Evolutionary conservation across 2,113 vertebrate species (phyloP), one percentile per base, ranked within the genome.

Genomic region (Silurus glanis): DNA sequence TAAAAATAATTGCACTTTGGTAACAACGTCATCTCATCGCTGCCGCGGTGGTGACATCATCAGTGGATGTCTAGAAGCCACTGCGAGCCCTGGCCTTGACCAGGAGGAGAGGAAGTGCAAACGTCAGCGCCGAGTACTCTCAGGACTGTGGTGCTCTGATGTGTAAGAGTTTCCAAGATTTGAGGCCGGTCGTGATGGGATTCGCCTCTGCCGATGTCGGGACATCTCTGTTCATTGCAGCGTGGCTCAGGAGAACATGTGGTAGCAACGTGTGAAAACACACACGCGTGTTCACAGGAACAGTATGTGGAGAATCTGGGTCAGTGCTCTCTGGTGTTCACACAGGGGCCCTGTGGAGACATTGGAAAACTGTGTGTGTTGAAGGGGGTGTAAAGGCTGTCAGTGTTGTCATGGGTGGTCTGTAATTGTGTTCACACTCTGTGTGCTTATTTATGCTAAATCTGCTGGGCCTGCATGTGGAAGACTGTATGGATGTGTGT

Each of bases 311-410:
- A 47, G 74, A 88, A 87, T 90, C 87, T 87, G 83, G 87, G 85
- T 90, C 89, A 90, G 59, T 61, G 66, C 79, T 90, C 85, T 83
- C 81, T 86, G 23, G 84, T 84, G 87, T 86, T 85, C 85, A 80
- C 84, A 74, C 83, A 80, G 25, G 19, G 62, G 61, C 58, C 76
- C 75, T 72, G 85, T 25, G 45, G 58, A 86, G 82, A 76, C 76
- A 81, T 37, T 82, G 67, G 9, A 83, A 37, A 47, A 61, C 8
- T 83, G 49, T 59, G 21, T 79, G 53, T 80, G 83, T 64, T 23
- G n/a, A 9, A 14, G 76, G 71, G 59, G 3, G 53, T 2, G 12
- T 3, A 2, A 3, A 49, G 71, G 55, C 8, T 56, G 55, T 56
- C 3, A 28, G 10, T 78, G 19, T 45, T 28, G 62, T 67, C 4